Base-by-base conservation (phyloP, 2,888 invertebrate genomes). In the Therioaphis trifolii region DNA sequence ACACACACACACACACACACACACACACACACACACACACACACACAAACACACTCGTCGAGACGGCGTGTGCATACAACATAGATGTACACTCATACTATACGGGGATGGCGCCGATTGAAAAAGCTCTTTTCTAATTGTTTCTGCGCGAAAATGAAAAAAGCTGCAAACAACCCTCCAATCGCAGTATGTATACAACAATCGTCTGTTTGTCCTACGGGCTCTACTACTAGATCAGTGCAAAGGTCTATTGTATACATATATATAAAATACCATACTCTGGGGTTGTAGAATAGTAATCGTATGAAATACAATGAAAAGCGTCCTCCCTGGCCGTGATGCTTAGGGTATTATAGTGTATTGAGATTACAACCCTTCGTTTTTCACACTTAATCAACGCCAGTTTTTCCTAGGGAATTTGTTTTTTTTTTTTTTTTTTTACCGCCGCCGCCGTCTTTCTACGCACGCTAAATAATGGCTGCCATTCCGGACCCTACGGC, bases 371-470 rank as follows among this genome's bases (percentile, higher is more conserved):
- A 3, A 58, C 74, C 74, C 55, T 75, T 75, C 74, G 40, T 29
- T 35, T 72, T 72, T 72, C 49, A 35, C 74, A 24, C 55, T 58
- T 58, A 58, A 75, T 75, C 74, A 75, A 75, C 74, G 11, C 58
- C 21, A 24, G 40, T n/a, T 43, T 75, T 75, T 75, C 40, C 74
- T 40, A 40, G 52, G 74, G 74, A 9, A 11, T n/a, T n/a, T n/a
- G n/a, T n/a, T n/a, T n/a, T 58, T 66, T 66, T 66, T 35, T 58
- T 40, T 55, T 12, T 15, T 55, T 7, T 4, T 15, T 29, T 5
- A 35, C 35, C 63, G 18, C 29, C 63, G 3, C 35, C 35, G 4
- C 35, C 7, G 4, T 35, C 21, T 24, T 2, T 24, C 58, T 21
- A 1, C 12, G 21, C 21, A 4, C 21, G 58, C 58, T n/a, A 66